Evolutionary conservation across 30 jellyfish, hydroid and myxozoan species (phyloP).

Genomic region (Pelagia noctiluca): DNA sequence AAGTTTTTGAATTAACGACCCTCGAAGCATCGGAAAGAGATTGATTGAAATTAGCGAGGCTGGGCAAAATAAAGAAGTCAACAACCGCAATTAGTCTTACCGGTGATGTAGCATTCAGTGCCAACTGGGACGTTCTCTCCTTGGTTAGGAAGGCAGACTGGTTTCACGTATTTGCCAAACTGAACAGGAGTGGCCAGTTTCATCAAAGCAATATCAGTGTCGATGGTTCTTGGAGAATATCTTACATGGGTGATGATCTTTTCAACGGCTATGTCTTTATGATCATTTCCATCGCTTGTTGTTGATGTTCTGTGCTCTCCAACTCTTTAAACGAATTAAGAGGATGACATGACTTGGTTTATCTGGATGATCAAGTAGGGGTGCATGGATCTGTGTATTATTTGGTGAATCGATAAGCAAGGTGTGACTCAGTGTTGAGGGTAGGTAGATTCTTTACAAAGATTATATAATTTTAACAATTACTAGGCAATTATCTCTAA

Average conservation of each 20-base stretch:
- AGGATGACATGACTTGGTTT: neutral
- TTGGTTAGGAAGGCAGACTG: no score
- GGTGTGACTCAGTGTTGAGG: neutral
- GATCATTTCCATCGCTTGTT: neutral
- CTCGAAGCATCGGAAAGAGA: no score
- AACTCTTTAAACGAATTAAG: neutral
- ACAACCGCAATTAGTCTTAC: neutral
- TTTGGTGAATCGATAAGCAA: no score
- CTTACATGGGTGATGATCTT: neutral
- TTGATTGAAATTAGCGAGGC: no score
- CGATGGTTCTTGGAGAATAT: neutral
- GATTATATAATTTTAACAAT: no score
- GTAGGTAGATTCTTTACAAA: neutral
- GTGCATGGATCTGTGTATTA: no score
- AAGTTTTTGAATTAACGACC: no score
- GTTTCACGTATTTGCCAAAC: neutral
- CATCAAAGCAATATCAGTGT: neutral
- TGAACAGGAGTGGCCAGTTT: neutral
- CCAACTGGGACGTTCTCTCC: neutral
- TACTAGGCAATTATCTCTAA: neutral
- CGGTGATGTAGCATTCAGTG: neutral
- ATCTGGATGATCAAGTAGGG: no score
- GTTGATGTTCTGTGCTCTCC: constrained; percentile 1
- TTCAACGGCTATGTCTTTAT: neutral
- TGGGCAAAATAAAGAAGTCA: no score